Conservation (phyloP, 2,113 vertebrate genomes). For the Marmota monax region DNA sequence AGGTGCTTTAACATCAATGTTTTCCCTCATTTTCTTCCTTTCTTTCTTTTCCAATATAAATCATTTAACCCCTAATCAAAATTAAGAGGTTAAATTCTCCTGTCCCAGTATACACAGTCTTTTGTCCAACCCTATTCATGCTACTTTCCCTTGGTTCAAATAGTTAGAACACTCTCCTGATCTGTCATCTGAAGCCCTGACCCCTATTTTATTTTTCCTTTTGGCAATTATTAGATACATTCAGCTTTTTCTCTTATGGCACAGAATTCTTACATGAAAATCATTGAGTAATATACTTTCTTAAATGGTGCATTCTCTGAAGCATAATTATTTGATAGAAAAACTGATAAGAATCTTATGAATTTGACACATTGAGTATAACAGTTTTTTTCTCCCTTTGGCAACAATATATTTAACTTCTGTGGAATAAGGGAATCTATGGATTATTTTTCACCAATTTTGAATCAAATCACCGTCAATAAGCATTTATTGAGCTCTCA, state of each 20-base stretch:
- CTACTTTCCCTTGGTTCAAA: background rate
- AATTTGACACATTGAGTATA: background rate
- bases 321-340: constrained; percentile 37
- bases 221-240: background rate
- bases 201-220: background rate
- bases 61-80: constrained; percentile 27
- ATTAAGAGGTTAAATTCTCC: constrained; percentile 48
- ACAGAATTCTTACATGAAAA: background rate
- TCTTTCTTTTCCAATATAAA: constrained; percentile 16
- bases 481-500: background rate
- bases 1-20: constrained; percentile 49
- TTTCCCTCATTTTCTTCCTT: background rate
- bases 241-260: constrained; percentile 18
- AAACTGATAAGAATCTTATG: background rate
- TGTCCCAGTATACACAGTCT: background rate
- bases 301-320: background rate
- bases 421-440: background rate
- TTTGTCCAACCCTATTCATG: background rate
- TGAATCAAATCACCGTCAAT: background rate
- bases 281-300: background rate
- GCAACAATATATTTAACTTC: background rate
- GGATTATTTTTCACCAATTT: background rate
- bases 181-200: background rate
- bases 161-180: background rate
- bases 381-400: background rate